Evolutionary conservation across 2,888 invertebrate species (phyloP).

Genomic region (Seira sanloemensis): DNA sequence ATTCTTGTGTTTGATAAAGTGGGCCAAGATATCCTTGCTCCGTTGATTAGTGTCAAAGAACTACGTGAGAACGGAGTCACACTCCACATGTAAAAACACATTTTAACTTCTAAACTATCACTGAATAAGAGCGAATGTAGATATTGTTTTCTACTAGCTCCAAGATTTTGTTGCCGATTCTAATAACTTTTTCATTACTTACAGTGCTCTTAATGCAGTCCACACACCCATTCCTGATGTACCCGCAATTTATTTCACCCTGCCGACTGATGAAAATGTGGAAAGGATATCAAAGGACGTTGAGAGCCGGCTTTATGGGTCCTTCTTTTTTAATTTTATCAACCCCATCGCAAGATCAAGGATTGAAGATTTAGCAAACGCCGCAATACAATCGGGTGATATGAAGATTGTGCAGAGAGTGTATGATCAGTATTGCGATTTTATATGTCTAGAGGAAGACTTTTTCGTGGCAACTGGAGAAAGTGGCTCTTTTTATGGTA

Average conservation of each 20-base stretch:
- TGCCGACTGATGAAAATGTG: conserved; percentile 96
- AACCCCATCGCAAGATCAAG: conserved; percentile 95
- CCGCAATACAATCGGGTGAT: conserved; percentile 92
- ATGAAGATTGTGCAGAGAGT: conserved; percentile 96
- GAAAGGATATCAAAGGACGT: conserved; percentile 94
- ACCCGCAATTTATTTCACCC: conserved; percentile 98
- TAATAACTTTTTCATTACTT: background rate
- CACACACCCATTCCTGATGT: conserved; percentile 90
- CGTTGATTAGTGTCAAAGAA: conserved; percentile 96
- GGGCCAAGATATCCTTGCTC: conserved; percentile 99
- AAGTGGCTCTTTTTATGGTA: conserved; percentile 89
- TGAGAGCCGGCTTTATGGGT: conserved; percentile 86
- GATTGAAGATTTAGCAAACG: conserved; percentile 95
- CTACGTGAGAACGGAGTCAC: conserved; percentile 97
- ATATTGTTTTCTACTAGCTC: no score
- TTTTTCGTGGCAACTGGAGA: conserved; percentile 82
- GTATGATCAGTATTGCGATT: conserved; percentile 98
- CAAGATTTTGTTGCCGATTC: background rate
- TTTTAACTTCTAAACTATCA: conserved; percentile 40
- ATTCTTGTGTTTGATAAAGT: conserved; percentile 95
- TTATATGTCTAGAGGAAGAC: conserved; percentile 98
- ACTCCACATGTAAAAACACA: conserved; percentile 90
- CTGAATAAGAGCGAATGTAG: no score
- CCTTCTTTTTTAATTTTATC: conserved; percentile 97
- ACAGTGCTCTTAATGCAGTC: conserved; percentile 84